Conservation (phyloP, 2,797 vertebrate genomes). For the Gymnopithys bicolor region DNA sequence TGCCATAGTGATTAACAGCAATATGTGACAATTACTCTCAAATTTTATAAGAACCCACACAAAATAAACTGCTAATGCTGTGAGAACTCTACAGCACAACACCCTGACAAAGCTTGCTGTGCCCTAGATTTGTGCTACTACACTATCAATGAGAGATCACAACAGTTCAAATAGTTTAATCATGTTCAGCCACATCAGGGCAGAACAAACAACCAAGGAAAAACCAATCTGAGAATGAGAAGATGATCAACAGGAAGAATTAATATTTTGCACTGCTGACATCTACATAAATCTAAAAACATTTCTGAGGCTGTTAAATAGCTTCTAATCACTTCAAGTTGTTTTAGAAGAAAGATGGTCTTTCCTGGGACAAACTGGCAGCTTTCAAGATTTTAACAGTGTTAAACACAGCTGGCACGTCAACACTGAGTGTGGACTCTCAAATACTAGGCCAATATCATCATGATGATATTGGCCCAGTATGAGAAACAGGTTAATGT, state of each 20-base stretch:
- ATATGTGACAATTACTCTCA: not conserved
- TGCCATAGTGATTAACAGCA: not conserved
- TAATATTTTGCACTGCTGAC: not conserved
- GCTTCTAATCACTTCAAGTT: not conserved
- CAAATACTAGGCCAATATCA: not conserved
- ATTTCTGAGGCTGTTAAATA: not conserved
- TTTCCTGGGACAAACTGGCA: not conserved
- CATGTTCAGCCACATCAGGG: not conserved
- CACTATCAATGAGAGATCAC: not conserved
- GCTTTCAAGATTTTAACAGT: not conserved
- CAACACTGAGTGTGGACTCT: not conserved
- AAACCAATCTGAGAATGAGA: not conserved
- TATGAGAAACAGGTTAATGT: not conserved
- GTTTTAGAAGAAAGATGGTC: not conserved
- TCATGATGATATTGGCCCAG: not conserved
- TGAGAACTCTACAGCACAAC: not conserved
- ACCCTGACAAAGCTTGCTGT: not conserved
- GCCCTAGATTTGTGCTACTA: not conserved
- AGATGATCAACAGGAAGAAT: not conserved
- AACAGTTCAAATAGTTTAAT: not conserved
- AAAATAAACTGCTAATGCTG: not conserved
- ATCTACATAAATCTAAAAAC: not conserved
- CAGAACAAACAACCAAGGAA: not conserved
- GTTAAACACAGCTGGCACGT: not conserved
- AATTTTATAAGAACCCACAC: not conserved